Evolutionary conservation across 2,797 vertebrate genomes (phyloP), one percentile per base, ranked within the genome.

Genomic region (Tokudaia tokunoshimensis): DNA sequence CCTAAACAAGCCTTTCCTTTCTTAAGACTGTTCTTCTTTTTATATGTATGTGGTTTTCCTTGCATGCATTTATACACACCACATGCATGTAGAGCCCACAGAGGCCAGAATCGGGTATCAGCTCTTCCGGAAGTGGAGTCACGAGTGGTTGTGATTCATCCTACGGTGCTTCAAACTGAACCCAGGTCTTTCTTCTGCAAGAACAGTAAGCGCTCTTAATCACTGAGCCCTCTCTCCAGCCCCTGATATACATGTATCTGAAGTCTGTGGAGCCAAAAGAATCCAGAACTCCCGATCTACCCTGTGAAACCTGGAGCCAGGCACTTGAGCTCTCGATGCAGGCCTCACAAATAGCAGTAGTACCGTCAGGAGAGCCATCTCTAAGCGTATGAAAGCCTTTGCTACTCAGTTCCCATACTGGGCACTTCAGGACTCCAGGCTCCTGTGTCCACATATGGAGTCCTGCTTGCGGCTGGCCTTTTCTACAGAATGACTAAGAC

Each of bases 351-450:
- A 55, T 0, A 52, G 55, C 6, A 72, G 14, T 7, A 19, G 17
- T 4, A 1, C 7, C 13, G 13, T 31, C 52, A 52, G 52, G 0
- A 81, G 22, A 59, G 22, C n/a, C 1, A 1, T 61, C 34, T 20
- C 0, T 2, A 17, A 34, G 9, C 2, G 3, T n/a, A 6, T 0
- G 2, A 12, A 85, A 78, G 12, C 34, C 11, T 47, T 10, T 2
- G 0, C 29, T 34, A 10, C 29, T n/a, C 52, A 7, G 11, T n/a
- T 81, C n/a, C 26, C 44, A 47, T 57, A 12, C 37, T 20, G n/a
- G 8, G 22, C n/a, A 31, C 29, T 10, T 41, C 37, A 12, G 14
- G n/a, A 84, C 72, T 63, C 82, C 79, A 83, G 37, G 17, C 70
- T 15, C 3, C n/a, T 26, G 41, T 76, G 67, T 26, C 29, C 14